A percentile compares a stretch with the other conserved stretches of the same genome.
phyloP scores from a whole-genome alignment of 2,113 vertebrate genomes.

The Gnathonemus echidnorhynchus region DNA sequence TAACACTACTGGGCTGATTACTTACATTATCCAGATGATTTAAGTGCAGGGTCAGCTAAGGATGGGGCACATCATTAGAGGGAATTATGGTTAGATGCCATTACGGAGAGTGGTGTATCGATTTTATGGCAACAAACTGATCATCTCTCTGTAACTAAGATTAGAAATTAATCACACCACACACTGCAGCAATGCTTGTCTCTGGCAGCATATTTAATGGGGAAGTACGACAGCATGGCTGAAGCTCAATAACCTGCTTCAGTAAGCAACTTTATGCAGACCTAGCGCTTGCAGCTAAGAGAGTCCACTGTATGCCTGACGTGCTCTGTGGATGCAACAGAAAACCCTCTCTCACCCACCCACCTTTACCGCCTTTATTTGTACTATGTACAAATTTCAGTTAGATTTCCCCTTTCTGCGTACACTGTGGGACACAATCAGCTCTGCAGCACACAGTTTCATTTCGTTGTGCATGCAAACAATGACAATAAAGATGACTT shows the following conservation, averaged over 20 bases:
- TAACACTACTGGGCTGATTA: neutral
- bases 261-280: neutral
- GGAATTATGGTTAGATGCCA: neutral
- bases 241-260: neutral
- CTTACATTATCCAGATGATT: neutral
- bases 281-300: neutral
- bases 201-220: neutral
- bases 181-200: neutral
- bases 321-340: neutral
- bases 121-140: neutral
- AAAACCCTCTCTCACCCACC: neutral
- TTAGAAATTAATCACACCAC: neutral
- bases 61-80: neutral
- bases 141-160: neutral
- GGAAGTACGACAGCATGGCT: neutral
- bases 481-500: neutral
- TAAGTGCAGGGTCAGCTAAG: neutral
- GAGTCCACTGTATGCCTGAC: neutral
- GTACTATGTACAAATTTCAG: neutral
- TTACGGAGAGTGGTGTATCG: neutral
- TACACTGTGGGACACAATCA: neutral
- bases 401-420: neutral
- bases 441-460: neutral
- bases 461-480: neutral
- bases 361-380: neutral